Conservation (phyloP, 23 tunicate genomes). For the Trididemnum clinides region DNA sequence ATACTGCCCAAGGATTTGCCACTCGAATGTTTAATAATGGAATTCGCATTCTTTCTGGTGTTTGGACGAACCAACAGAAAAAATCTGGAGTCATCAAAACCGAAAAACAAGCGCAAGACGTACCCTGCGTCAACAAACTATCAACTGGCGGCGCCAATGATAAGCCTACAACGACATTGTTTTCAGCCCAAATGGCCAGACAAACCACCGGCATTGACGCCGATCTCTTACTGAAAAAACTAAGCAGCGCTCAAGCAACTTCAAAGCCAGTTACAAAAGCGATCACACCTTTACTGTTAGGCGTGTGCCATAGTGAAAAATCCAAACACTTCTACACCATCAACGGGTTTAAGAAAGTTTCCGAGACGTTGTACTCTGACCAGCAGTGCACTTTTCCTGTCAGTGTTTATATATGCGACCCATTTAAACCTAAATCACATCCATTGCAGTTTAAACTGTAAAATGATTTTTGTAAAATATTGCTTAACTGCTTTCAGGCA, state of each 20-base stretch:
- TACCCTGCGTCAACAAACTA: no score
- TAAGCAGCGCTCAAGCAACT: not conserved
- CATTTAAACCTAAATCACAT: no score
- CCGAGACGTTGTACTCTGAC: not conserved
- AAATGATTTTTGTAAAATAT: no score
- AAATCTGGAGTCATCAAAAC: not conserved
- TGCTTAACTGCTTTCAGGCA: no score
- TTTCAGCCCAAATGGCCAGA: not conserved
- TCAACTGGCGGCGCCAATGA: not conserved
- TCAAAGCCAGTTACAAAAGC: not conserved
- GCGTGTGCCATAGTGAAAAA: not conserved
- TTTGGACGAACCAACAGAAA: not conserved
- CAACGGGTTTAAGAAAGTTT: not conserved
- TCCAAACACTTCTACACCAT: not conserved
- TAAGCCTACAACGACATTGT: not conserved
- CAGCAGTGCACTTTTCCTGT: not conserved
- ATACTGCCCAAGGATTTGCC: conserved; percentile 36
- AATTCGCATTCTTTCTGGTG: not conserved
- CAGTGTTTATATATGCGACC: not conserved
- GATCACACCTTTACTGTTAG: not conserved
- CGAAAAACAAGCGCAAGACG: no score
- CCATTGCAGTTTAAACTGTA: no score
- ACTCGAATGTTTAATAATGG: not conserved
- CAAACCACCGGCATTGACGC: not conserved
- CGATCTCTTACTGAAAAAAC: not conserved